Evolutionary conservation across 2,888 invertebrate genomes (phyloP).

Genomic region (Platerodrilus igneus): DNA sequence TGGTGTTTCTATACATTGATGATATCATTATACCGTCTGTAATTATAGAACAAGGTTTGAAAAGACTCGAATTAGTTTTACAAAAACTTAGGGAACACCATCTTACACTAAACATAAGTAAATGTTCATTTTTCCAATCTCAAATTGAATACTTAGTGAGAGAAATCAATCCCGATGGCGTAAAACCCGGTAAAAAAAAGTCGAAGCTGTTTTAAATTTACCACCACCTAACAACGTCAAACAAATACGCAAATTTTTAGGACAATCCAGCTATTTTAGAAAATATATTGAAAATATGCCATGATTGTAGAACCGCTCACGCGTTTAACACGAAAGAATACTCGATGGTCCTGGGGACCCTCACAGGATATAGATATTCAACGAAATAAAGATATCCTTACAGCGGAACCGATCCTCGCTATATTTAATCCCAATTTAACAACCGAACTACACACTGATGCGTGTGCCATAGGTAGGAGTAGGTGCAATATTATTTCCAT

Average conservation of each 20-base stretch:
- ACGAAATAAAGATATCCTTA: constrained; percentile 20
- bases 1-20: constrained; percentile 24
- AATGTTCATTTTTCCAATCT: constrained; percentile 23
- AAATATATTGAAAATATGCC: constrained; percentile 31
- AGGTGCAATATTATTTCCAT: constrained; percentile 28
- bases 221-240: not conserved
- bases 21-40: constrained; percentile 28
- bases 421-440: constrained; percentile 23
- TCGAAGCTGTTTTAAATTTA: too few relatives aligned
- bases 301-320: constrained; percentile 27
- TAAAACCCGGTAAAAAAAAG: constrained; percentile 24
- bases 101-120: constrained; percentile 22
- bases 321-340: constrained; percentile 24
- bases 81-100: constrained; percentile 10
- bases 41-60: constrained; percentile 20
- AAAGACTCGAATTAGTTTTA: constrained; percentile 19
- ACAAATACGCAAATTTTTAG: constrained; percentile 23
- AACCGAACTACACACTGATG: constrained; percentile 30
- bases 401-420: constrained; percentile 25
- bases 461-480: constrained; percentile 22
- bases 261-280: constrained; percentile 31
- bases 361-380: constrained; percentile 25
- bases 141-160: constrained; percentile 24
- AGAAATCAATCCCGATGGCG: constrained; percentile 19
- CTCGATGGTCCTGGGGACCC: constrained; percentile 22